These are phyloP conservation scores for Hydropotes inermis DNA, from an alignment of 2,113 vertebrate species.

Conservation along the genomic window DNA sequence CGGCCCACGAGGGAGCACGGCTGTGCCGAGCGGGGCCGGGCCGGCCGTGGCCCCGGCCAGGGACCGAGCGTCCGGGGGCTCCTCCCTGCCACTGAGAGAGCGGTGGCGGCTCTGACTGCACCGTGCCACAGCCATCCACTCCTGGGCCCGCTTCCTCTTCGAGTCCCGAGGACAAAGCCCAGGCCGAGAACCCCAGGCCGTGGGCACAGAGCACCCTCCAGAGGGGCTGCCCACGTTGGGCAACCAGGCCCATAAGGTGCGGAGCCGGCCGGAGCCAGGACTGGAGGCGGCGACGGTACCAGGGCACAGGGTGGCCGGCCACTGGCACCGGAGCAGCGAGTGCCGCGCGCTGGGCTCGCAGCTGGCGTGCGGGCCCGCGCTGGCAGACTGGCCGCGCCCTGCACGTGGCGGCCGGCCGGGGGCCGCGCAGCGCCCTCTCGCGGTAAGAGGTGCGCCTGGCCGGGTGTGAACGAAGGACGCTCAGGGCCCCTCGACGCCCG, in stretches of 20 bases:
- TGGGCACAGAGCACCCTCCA: constrained; percentile 86
- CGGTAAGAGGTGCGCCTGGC: constrained; percentile 70
- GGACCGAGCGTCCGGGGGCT: background rate
- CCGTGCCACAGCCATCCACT: constrained; percentile 91
- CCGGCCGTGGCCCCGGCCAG: background rate
- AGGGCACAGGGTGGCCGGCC: constrained; percentile 60
- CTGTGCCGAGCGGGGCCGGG: constrained; percentile 82
- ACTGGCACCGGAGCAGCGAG: constrained; percentile 84
- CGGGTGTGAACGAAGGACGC: constrained; percentile 70
- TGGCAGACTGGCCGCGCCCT: constrained; percentile 87
- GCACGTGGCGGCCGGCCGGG: constrained; percentile 69
- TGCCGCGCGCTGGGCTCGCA: constrained; percentile 83
- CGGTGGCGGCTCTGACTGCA: constrained; percentile 88
- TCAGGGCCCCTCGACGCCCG: background rate
- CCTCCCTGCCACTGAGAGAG: constrained; percentile 75
- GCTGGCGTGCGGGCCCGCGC: constrained; percentile 80
- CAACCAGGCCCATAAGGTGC: constrained; percentile 83
- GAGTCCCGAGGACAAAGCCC: constrained; percentile 88
- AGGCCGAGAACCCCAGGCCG: constrained; percentile 82
- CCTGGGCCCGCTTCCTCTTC: constrained; percentile 91
- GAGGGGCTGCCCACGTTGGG: constrained; percentile 87
- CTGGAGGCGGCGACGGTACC: constrained; percentile 23
- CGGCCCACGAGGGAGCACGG: constrained; percentile 92
- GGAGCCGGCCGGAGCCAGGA: constrained; percentile 57
- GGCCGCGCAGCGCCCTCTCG: constrained; percentile 70